Percentiles rank a stretch among this genome's conserved stretches.
Evolutionary conservation across 2,113 vertebrate genomes (phyloP).

Genomic region (Sorex fumeus): DNA sequence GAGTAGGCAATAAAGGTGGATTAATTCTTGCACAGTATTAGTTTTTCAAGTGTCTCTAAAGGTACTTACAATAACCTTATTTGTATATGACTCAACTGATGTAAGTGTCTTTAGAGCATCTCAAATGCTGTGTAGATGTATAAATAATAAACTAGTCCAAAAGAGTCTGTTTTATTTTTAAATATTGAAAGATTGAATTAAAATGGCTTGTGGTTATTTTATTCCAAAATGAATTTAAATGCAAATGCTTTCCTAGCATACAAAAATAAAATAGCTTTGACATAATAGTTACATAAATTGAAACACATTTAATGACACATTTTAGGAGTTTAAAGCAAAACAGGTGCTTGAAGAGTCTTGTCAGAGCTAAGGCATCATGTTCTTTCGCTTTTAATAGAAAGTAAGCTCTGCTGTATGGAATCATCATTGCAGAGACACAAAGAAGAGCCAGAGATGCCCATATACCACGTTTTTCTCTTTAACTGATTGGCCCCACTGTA

Average conservation of each 20-base stretch:
- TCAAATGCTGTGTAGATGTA: background rate
- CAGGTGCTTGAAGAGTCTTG: conserved; percentile 21
- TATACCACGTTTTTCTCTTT: background rate
- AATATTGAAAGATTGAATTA: conserved; percentile 34
- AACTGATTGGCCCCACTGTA: background rate
- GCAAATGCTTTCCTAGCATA: background rate
- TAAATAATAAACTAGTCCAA: background rate
- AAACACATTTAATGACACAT: conserved; percentile 20
- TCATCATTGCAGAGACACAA: background rate
- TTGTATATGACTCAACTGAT: background rate
- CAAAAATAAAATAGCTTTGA: conserved; percentile 28
- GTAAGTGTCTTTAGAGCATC: background rate
- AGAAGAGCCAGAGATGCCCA: background rate
- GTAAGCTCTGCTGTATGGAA: background rate
- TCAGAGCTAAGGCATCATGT: background rate
- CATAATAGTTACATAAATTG: background rate
- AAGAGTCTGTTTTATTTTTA: conserved; percentile 43
- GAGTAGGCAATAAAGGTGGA: background rate
- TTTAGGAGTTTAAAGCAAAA: conserved; percentile 36
- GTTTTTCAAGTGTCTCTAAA: background rate
- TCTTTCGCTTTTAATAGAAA: background rate
- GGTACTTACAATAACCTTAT: background rate
- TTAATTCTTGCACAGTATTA: background rate
- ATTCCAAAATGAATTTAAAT: conserved; percentile 29
- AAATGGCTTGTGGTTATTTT: conserved; percentile 13